These are phyloP conservation scores for Halocynthia roretzi DNA, from an alignment of 23 tunicate genomes.

Conservation along the genomic window DNA sequence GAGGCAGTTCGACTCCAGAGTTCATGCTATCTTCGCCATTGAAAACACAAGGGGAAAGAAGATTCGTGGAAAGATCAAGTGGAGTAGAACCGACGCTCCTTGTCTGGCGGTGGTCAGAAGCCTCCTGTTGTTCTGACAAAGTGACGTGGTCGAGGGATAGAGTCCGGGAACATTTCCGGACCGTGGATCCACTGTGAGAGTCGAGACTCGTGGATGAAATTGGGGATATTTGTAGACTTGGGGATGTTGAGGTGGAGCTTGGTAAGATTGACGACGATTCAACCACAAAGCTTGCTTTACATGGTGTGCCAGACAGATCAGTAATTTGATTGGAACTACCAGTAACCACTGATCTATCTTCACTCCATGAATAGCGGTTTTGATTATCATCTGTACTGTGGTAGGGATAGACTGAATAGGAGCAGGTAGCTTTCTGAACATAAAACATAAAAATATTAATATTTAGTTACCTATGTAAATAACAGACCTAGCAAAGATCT, in stretches of 20 bases:
- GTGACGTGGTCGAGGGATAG: no score
- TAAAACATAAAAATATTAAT: background rate
- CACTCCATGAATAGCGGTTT: constrained; percentile 67
- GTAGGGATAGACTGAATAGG: no score
- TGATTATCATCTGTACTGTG: constrained; percentile 24
- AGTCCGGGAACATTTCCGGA: no score
- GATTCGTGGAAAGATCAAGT: no score
- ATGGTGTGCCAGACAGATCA: constrained; percentile 97
- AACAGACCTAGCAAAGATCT: no score
- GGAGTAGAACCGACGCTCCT: no score
- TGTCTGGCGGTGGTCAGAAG: no score
- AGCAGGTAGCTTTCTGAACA: background rate
- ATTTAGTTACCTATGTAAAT: no score
- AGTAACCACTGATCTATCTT: constrained; percentile 63
- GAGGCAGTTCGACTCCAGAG: no score
- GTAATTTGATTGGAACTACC: constrained; percentile 6
- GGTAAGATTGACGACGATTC: background rate
- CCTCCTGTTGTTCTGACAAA: no score
- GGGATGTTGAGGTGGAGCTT: constrained; percentile 1
- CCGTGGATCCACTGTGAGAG: background rate
- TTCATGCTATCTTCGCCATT: no score
- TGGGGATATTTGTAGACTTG: constrained; percentile 16
- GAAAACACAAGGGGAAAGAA: no score
- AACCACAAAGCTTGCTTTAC: constrained; percentile 15
- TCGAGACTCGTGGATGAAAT: background rate